A percentile compares a stretch with the other conserved stretches of the same genome.
Evolutionary conservation across 2,888 invertebrate genomes (phyloP).

Genomic region (Macrosoma leucophasiata): DNA sequence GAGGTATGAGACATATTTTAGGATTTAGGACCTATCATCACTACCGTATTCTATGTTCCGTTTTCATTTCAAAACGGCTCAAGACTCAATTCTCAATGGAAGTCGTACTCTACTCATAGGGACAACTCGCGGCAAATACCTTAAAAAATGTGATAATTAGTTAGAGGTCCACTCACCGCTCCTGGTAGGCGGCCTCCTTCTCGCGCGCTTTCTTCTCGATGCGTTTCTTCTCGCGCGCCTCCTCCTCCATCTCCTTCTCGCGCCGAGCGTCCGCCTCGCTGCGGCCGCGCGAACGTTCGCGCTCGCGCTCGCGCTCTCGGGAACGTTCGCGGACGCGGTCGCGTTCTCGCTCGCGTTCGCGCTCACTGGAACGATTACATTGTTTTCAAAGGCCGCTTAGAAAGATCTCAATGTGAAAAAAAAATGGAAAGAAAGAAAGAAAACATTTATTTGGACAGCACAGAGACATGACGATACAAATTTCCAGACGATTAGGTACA

Average conservation of each 20-base stretch:
- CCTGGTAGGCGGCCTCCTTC: conserved; percentile 98
- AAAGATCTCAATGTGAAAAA: too few species aligned
- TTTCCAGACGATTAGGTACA: too few species aligned
- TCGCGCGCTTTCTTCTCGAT: conserved; percentile 93
- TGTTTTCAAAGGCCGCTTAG: too few species aligned
- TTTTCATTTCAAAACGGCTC: too few species aligned
- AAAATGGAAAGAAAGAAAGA: too few species aligned
- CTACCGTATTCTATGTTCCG: too few species aligned
- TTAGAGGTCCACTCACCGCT: conserved; percentile 65
- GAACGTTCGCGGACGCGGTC: conserved; percentile 58
- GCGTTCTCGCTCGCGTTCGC: conserved; percentile 46
- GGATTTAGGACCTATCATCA: too few species aligned
- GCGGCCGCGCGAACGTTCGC: conserved; percentile 62
- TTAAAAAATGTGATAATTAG: neutral
- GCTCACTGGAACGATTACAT: conserved; percentile 45
- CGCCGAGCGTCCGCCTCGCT: conserved; percentile 79
- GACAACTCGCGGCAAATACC: neutral
- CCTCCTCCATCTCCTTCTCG: conserved; percentile 93
- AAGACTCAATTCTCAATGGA: too few species aligned
- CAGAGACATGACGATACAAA: too few species aligned
- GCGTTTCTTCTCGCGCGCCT: conserved; percentile 91
- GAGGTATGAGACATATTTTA: too few species aligned
- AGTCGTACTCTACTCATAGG: neutral
- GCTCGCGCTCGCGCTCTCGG: conserved; percentile 57
- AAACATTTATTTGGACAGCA: too few species aligned